Base-by-base conservation (phyloP, 2,113 vertebrate species). In the Pseudopodoces humilis region DNA sequence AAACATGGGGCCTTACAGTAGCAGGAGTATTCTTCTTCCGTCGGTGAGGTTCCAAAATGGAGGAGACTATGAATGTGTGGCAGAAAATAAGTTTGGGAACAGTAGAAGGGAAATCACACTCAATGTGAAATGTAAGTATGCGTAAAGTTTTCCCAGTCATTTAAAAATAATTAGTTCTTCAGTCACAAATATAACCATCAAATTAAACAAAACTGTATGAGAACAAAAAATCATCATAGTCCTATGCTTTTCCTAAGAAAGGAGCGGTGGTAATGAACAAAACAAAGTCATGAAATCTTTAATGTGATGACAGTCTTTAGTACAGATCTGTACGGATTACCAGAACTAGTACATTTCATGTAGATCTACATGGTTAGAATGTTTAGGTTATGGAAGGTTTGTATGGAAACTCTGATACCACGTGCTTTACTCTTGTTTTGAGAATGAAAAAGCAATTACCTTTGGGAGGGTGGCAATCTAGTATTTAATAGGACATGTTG, bases 61-160 rank as follows among this genome's bases (percentile, higher is more conserved):
- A 76, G 96, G 92, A 83, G 68, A 83, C 46, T 97, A 97, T 21
- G 88, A 96, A 92, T 97, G 96, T 67, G 17, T 91, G 74, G 95
- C 92, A 85, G 67, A 95, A 91, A 97, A 97, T 82, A 52, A 82
- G 25, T 93, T 94, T 60, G 96, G 96, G 28, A 76, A 49, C 56
- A 94, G 22, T 15, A 95, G 49, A 84, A 75, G 53, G 19, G 83
- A 91, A 90, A 39, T 86, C 86, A 85, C 88, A 46, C 94, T 97
- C 46, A 91, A 64, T 53, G 97, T 97, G 60, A 44, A 87, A 76
- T 96, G 97, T 97, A 95, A 97, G 97, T 97, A 85, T 50, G 13
- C n/a, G 15, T 74, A 31, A 69, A 76, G 5, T 80, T 74, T 91
- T 44, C 59, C 30, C 31, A 49, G 12, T 78, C 1, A 52, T 63